Evolutionary conservation across 2,113 vertebrate species (phyloP), one percentile per base, ranked within the genome.

Genomic region (Vireo altiloquus): DNA sequence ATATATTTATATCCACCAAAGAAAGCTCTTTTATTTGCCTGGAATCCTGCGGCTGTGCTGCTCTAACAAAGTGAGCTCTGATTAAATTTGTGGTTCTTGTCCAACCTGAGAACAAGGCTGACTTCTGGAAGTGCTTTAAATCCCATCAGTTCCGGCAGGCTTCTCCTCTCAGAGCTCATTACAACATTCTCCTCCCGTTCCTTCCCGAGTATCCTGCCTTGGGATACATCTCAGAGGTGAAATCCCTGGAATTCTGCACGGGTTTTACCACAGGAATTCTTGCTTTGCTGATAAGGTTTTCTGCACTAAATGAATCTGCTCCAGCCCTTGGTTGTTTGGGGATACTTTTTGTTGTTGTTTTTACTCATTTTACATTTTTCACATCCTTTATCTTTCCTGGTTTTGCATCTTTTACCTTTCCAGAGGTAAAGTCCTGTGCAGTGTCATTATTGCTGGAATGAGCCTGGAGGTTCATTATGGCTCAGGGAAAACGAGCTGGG

Each of bases 71-170:
- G 37, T 2, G 6, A 47, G 7, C 20, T 53, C 54, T 54, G 47
- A 79, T 87, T 50, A 37, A 20, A 1, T 70, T 6, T 28, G 74
- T 70, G 84, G 64, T 53, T 78, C n/a, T 61, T 9, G 15, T 78
- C 74, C 84, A 70, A 78, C 74, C 74, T 87, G 84, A n/a, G 44
- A 16, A n/a, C 64, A 20, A 35, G 37, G 25, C 63, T 22, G 50
- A 18, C 52, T 92, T 90, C 85, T 93, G 90, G 86, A 95, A 96
- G 65, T 56, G 85, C 85, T 94, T 92, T 91, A 88, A 81, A 94
- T 61, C 44, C 46, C n/a, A 89, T 89, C 53, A 64, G 2, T 65
- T 64, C 59, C 7, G 0, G 37, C 35, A 6, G 10, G 30, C 27
- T 91, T 50, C 80, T 77, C 80, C 56, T 95, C 81, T 86, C 60